Evolutionary conservation across 2,888 invertebrate species (phyloP), one percentile per base, ranked within the genome.

Genomic region (Andrena flavipes): DNA sequence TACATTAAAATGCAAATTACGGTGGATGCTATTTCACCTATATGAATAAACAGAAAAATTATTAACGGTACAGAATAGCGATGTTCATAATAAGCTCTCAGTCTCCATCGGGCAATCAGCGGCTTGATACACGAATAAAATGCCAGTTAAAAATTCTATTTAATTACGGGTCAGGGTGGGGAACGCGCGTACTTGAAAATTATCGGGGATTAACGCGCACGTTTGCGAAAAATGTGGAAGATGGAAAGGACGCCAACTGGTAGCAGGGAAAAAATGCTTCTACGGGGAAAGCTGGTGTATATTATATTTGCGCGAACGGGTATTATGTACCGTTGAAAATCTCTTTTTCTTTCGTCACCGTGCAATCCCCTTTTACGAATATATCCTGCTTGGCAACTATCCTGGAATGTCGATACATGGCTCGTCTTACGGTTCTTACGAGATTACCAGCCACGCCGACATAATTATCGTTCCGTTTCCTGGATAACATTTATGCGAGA

Each of bases 401-500:
- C 63, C 49, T 69, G 75, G 59, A 75, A 83, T 75, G 60, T 59
- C 75, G 54, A 69, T 70, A 59, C 67, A 51, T 71, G 69, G 63
- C 26, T 73, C 33, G 1, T 49, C 48, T 81, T 76, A 72, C 74
- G 70, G 68, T 78, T 69, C 60, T 63, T 54, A 49, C 48, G 23
- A 67, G 49, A 75, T 82, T 63, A 63, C 26, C 62, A 20, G 51
- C 63, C 54, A 48, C 69, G 5, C 29, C 42, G 30, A 35, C 59
- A 48, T 65, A 65, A 73, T 76, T 65, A 62, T 67, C 54, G 42
- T 59, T 54, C 20, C 48, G 67, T 68, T 68, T 68, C 68, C 35
- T 68, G 33, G 56, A 74, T 29, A 42, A 42, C 13, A 42, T 77
- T 71, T 59, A 71, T 63, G 62, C 30, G 23, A 69, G 23, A 20